Conservation (phyloP, 2,797 vertebrate genomes). For the Adelosebastes latens region DNA sequence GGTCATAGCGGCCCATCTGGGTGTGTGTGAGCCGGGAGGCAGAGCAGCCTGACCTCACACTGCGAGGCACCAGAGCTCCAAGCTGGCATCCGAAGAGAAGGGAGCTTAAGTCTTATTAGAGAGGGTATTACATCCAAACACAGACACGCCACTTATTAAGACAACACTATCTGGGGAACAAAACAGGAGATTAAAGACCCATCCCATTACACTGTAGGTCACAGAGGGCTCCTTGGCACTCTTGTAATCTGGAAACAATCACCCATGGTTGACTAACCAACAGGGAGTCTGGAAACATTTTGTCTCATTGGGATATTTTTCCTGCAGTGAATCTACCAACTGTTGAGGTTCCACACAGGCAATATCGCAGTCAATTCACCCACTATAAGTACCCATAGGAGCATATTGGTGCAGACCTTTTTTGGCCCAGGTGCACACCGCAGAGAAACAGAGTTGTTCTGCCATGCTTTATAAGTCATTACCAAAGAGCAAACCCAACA, state of each 20-base stretch:
- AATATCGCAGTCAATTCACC: slow-evolving; percentile 47
- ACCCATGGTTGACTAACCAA: slow-evolving; percentile 60
- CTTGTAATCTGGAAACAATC: slow-evolving; percentile 75
- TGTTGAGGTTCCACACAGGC: slow-evolving; percentile 22
- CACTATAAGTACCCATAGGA: slow-evolving; percentile 20
- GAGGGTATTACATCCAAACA: slow-evolving; percentile 76
- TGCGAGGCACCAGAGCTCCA: slow-evolving; percentile 53
- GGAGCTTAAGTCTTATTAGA: slow-evolving; percentile 78
- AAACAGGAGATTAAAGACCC: slow-evolving; percentile 73
- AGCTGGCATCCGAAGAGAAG: slow-evolving; percentile 67
- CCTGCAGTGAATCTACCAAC: slow-evolving; percentile 27
- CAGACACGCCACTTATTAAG: slow-evolving; percentile 76
- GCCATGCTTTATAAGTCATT: slow-evolving; percentile 60
- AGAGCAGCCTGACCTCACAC: slow-evolving; percentile 59
- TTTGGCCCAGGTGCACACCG: slow-evolving; percentile 30
- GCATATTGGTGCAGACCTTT: slow-evolving; percentile 16
- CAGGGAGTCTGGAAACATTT: slow-evolving; percentile 52
- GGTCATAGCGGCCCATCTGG: slow-evolving; percentile 68
- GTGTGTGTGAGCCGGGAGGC: slow-evolving; percentile 36
- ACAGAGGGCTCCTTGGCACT: slow-evolving; percentile 56
- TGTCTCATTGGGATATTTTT: slow-evolving; percentile 41
- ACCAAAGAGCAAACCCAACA: slow-evolving; percentile 61
- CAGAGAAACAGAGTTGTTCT: slow-evolving; percentile 48
- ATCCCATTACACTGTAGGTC: slow-evolving; percentile 68
- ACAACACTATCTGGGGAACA: slow-evolving; percentile 76